Percentiles rank a stretch among this genome's conserved stretches.
Conservation (phyloP, 1,140 invertebrate species). For the Psix sp. region DNA sequence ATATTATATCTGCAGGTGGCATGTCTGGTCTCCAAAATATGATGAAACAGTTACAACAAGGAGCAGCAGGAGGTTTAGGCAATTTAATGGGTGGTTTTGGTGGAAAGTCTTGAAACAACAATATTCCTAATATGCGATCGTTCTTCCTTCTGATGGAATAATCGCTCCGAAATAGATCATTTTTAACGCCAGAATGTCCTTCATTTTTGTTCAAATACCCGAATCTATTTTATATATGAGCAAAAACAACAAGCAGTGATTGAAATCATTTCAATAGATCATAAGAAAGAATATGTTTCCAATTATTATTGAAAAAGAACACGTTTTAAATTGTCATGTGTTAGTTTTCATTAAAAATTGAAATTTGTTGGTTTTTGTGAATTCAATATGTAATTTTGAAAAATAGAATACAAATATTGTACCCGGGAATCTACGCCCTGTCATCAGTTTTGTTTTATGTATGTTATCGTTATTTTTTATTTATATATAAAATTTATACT, state of each 20-base stretch:
- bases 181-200: too few relatives aligned
- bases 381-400: not conserved
- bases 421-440: not conserved
- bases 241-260: too few relatives aligned
- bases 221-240: too few relatives aligned
- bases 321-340: too few relatives aligned
- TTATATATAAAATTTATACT: conserved; percentile 10
- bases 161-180: not conserved
- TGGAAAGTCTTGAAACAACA: conserved; percentile 74
- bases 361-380: too few relatives aligned
- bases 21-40: conserved; percentile 98
- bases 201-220: too few relatives aligned
- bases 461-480: conserved; percentile 9
- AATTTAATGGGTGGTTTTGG: conserved; percentile 88
- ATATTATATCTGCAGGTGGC: conserved; percentile 85
- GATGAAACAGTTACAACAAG: conserved; percentile 98
- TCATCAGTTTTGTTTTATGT: conserved; percentile 2
- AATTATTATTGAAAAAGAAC: too few relatives aligned
- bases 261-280: too few relatives aligned
- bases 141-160: conserved; percentile 23
- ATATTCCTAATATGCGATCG: not conserved
- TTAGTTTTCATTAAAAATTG: too few relatives aligned
- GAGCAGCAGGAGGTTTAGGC: conserved; percentile 84
- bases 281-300: too few relatives aligned
- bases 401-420: not conserved